Percentiles rank a stretch among this genome's conserved stretches.
phyloP scores from a whole-genome alignment of 2,888 invertebrate species.

The Tipula lateralis region DNA sequence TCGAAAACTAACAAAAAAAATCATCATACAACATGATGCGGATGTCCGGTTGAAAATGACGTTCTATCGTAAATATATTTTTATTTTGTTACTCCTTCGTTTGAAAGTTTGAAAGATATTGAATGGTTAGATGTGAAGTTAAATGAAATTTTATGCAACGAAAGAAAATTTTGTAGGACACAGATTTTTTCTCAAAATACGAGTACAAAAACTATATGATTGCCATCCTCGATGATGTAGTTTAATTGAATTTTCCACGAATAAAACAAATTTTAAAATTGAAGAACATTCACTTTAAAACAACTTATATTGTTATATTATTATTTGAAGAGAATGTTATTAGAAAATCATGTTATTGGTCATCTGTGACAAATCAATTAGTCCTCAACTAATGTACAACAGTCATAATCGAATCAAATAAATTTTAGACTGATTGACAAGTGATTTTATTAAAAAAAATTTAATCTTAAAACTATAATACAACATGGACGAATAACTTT shows the following conservation, averaged over 20 bases:
- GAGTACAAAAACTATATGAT: background rate
- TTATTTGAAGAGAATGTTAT: background rate
- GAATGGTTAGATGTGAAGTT: background rate
- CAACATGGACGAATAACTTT: no score
- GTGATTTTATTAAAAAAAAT: no score
- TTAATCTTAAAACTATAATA: no score
- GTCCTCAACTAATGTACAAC: background rate
- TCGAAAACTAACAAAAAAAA: background rate
- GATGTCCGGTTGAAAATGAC: slow-evolving; percentile 24
- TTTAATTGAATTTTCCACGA: background rate
- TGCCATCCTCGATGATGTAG: background rate
- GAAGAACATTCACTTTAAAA: no score
- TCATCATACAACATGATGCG: background rate
- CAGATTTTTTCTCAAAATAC: background rate
- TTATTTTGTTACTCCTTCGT: background rate
- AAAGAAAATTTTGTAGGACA: background rate
- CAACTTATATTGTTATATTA: background rate
- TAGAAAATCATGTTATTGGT: background rate
- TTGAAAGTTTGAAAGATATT: background rate
- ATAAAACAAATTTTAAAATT: background rate
- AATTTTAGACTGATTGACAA: no score
- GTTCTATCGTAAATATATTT: background rate
- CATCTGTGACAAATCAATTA: background rate
- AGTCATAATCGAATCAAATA: no score
- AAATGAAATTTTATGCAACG: background rate